Percentiles rank a stretch among this genome's conserved stretches.
These are phyloP conservation scores for Linyphia triangularis DNA, from an alignment of 2,888 invertebrate species.

Conservation along the genomic window DNA sequence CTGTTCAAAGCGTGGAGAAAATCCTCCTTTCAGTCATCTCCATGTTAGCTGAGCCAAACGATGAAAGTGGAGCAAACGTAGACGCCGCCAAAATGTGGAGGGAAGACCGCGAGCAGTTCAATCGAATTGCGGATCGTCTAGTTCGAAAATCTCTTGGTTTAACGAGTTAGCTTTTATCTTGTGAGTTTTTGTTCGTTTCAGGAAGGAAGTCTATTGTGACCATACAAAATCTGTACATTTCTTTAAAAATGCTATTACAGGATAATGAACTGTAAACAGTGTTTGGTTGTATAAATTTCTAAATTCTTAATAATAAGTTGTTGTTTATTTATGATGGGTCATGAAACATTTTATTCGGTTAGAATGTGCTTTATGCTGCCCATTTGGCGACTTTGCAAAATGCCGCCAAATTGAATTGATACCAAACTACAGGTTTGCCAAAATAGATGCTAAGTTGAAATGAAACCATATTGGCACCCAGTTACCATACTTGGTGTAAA, in stretches of 20 bases:
- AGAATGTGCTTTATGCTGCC: too few species aligned
- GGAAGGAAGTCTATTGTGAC: not conserved
- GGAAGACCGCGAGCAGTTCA: conserved; percentile 95
- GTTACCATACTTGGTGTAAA: too few species aligned
- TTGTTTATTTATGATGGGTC: too few species aligned
- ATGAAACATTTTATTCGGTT: too few species aligned
- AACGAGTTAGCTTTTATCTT: conserved; percentile 43
- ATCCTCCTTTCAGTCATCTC: conserved; percentile 98
- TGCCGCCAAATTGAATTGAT: too few species aligned
- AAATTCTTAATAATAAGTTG: too few species aligned
- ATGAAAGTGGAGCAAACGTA: conserved; percentile 99
- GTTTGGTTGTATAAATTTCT: not conserved
- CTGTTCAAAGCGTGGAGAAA: conserved; percentile 99
- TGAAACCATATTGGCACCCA: too few species aligned
- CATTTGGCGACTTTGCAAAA: too few species aligned
- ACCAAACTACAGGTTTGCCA: too few species aligned
- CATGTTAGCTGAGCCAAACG: conserved; percentile 99
- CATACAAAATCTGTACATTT: not conserved
- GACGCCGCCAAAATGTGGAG: conserved; percentile 99
- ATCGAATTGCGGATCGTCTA: conserved; percentile 92
- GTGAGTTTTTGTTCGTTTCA: not conserved
- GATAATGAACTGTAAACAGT: not conserved
- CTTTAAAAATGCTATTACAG: not conserved
- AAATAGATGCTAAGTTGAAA: too few species aligned
- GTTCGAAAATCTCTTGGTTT: conserved; percentile 92